phyloP scores from a whole-genome alignment of 1,140 invertebrate genomes.

The Drosophila rufa region DNA sequence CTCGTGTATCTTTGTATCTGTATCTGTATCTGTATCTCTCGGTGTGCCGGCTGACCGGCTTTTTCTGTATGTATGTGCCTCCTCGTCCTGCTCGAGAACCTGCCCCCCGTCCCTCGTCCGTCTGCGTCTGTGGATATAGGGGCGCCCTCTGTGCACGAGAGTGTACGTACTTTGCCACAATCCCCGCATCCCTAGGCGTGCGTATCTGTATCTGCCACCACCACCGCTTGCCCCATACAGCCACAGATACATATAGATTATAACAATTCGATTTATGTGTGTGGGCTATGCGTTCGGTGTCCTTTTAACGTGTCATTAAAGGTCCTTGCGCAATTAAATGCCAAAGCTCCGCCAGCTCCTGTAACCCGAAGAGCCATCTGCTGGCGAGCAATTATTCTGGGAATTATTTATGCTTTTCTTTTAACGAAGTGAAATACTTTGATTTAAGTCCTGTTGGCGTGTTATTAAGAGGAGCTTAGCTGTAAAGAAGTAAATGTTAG shows the following conservation, averaged over 20 bases:
- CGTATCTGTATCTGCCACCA: constrained; percentile 5
- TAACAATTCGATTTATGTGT: constrained; percentile 39
- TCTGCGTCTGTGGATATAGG: constrained; percentile 22
- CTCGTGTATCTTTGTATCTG: constrained; percentile 11
- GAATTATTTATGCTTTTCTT: not conserved
- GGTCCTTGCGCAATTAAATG: constrained; percentile 54
- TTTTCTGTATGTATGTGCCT: constrained; percentile 27
- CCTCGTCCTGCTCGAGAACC: constrained; percentile 35
- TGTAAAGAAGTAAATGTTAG: too few species aligned
- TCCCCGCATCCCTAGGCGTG: constrained; percentile 9
- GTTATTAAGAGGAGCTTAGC: too few species aligned
- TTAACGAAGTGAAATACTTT: not conserved
- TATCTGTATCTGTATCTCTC: constrained; percentile 5
- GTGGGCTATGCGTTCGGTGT: constrained; percentile 24
- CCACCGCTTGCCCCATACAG: not conserved
- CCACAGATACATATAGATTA: not conserved
- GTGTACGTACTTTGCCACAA: constrained; percentile 7
- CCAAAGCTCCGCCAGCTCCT: constrained; percentile 2
- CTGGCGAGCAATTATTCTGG: not conserved
- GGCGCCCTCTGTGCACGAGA: constrained; percentile 43
- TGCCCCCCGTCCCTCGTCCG: not conserved
- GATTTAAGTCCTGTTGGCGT: not conserved
- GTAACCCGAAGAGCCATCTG: constrained; percentile 15
- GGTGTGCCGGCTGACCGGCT: constrained; percentile 48
- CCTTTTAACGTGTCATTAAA: constrained; percentile 59